Base-by-base conservation (phyloP, 2,113 vertebrate genomes). In the Thermophis baileyi region DNA sequence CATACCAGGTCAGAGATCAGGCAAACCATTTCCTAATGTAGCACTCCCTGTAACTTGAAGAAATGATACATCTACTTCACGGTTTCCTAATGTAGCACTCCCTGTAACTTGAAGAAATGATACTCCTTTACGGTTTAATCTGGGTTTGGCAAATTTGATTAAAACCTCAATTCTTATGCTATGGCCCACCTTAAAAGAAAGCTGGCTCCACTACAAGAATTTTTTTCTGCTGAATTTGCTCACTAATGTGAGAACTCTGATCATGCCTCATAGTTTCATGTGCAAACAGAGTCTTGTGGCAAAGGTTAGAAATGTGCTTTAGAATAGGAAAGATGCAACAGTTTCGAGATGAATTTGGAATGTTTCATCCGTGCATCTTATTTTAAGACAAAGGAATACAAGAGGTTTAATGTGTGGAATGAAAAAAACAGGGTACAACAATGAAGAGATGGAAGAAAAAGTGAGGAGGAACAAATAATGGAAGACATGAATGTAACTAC, bases 251-350 rank as follows among this genome's bases (percentile, higher is more conserved):
- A 44, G 25, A 74, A 54, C 27, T 94, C 44, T 60, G 81, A 93
- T 7, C 55, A 24, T 69, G 35, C 22, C 46, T 35, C 57, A 90
- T 92, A 93, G 94, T 93, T 93, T 93, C 57, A 91, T 95, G 89
- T 96, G 90, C 14, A 49, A 11, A 18, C 6, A 53, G 85, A 90
- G 86, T 46, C 93, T 93, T 93, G 87, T 87, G 35, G 18, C 63
- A 94, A 91, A 35, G 46, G 22, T 5, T 96, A 44, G 44, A 93
- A 96, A 85, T 14, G 88, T 4, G 40, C 46, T 30, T 92, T 94
- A 92, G 50, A 93, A 95, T 60, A 18, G 54, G 40, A 53, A 93
- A 92, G 92, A 94, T 94, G 2, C 86, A 95, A 95, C 63, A 91
- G 87, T 63, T 6, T 35, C 85, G 54, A 93, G 93, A 88, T 93